A percentile compares a stretch with the other conserved stretches of the same genome.
These are phyloP conservation scores for Acipenser ruthenus DNA, from an alignment of 2,797 vertebrate species.

Conservation along the genomic window DNA sequence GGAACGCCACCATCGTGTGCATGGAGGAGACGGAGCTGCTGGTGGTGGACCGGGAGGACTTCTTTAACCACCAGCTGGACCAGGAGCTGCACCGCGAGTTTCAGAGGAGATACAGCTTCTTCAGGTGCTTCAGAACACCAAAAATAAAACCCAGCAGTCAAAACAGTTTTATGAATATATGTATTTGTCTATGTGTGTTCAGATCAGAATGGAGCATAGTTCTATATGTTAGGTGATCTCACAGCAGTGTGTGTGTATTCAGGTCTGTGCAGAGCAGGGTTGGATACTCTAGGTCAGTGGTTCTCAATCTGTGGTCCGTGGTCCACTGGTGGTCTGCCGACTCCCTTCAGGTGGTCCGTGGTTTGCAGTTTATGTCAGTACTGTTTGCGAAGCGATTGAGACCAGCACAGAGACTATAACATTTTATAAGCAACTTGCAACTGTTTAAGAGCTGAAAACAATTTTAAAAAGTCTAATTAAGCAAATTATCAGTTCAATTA, in stretches of 20 bases:
- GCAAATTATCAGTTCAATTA: background rate
- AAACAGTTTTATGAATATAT: background rate
- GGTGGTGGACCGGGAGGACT: slow-evolving; percentile 45
- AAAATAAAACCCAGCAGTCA: background rate
- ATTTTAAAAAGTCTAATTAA: too few relatives aligned
- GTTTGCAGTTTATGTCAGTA: too few relatives aligned
- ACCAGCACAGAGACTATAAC: too few relatives aligned
- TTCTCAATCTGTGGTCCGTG: too few relatives aligned
- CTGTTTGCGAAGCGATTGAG: too few relatives aligned
- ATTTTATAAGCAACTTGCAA: too few relatives aligned
- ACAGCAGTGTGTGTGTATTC: background rate
- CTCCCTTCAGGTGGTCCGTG: too few relatives aligned
- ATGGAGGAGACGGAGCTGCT: slow-evolving; percentile 51
- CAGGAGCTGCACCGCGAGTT: slow-evolving; percentile 40
- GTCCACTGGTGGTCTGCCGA: too few relatives aligned
- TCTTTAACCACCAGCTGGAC: slow-evolving; percentile 36
- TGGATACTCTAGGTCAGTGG: too few relatives aligned
- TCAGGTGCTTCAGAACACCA: slow-evolving; percentile 33
- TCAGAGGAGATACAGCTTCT: slow-evolving; percentile 29
- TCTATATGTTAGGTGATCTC: background rate
- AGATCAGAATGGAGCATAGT: background rate
- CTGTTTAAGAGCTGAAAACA: too few relatives aligned
- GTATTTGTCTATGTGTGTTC: background rate
- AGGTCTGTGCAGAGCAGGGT: too few relatives aligned
- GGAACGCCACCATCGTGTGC: slow-evolving; percentile 38